These are phyloP conservation scores for Congeria kusceri DNA, from an alignment of 2,888 invertebrate species.

Conservation along the genomic window DNA sequence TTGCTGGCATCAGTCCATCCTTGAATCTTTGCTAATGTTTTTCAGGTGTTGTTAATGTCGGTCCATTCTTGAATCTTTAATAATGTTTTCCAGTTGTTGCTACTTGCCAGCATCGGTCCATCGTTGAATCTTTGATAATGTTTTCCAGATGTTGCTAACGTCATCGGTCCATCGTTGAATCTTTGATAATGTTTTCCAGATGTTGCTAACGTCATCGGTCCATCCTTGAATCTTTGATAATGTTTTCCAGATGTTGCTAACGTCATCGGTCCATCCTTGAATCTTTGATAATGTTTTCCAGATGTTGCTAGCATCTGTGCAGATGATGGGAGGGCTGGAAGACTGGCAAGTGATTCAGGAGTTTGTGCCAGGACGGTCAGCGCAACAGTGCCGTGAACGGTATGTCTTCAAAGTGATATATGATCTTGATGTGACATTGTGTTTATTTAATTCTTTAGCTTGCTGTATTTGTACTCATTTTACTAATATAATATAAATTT, in stretches of 20 bases:
- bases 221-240: no score
- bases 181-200: no score
- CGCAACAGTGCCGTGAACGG: slow-evolving; percentile 84
- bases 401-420: slow-evolving; percentile 59
- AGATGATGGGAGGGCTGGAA: slow-evolving; percentile 58
- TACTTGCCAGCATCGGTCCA: background rate
- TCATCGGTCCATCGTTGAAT: background rate
- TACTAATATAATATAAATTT: no score
- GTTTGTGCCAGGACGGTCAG: slow-evolving; percentile 80
- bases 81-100: no score
- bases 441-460: no score
- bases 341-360: slow-evolving; percentile 75
- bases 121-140: background rate
- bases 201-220: no score
- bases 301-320: slow-evolving; percentile 74
- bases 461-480: no score
- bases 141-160: no score
- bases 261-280: background rate
- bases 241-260: slow-evolving; percentile 42
- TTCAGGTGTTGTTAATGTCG: slow-evolving; percentile 38
- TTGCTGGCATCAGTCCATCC: background rate
- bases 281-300: slow-evolving; percentile 58
- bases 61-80: background rate
- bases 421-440: no score
- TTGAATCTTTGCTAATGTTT: background rate